Base-by-base conservation (phyloP, 1,140 invertebrate genomes). In the Druon quercuslanigerum region DNA sequence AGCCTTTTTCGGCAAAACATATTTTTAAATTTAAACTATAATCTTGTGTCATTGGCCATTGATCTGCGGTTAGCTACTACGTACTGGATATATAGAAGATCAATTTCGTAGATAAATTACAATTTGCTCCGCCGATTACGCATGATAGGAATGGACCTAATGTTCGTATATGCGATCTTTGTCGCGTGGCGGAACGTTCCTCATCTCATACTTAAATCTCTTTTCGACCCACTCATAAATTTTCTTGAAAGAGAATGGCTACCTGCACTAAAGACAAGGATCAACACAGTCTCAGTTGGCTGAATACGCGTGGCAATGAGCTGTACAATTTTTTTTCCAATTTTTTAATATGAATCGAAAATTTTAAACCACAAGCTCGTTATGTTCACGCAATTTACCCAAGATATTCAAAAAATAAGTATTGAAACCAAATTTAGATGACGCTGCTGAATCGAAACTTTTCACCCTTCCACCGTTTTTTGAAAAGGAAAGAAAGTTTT, bases 121-220 rank as follows among this genome's bases (percentile, higher is more conserved):
- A 78, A 85, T 85, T 85, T 85, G 83, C 83, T 82, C 72, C 75
- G 73, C 78, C 56, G 73, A 77, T 83, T 85, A 83, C 74, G 75
- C 79, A 77, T n/a, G 19, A 17, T 60, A 60, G 56, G 20, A 60
- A 33, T 83, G 82, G 80, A 83, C 82, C 82, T 82, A 79, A 77
- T 75, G 60, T 72, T 80, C 73, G 73, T 79, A 81, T 80, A 71
- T 40, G 71, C 82, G 74, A 80, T 25, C 60, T 66, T 66, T 66
- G 60, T 66, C 60, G 80, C 78, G 82, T 81, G 81, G 82, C 77
- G 40, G 46, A 19, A 72, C 79, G 80, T 82, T 84, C 82, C 78
- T 80, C 82, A 83, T 83, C 75, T 73, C 73, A 83, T 78, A 82
- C 82, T 84, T 83, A 80, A 76, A 81, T 79, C 80, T 80, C 80